Conservation (phyloP, 2,888 invertebrate genomes). For the Parelbella ahira region DNA sequence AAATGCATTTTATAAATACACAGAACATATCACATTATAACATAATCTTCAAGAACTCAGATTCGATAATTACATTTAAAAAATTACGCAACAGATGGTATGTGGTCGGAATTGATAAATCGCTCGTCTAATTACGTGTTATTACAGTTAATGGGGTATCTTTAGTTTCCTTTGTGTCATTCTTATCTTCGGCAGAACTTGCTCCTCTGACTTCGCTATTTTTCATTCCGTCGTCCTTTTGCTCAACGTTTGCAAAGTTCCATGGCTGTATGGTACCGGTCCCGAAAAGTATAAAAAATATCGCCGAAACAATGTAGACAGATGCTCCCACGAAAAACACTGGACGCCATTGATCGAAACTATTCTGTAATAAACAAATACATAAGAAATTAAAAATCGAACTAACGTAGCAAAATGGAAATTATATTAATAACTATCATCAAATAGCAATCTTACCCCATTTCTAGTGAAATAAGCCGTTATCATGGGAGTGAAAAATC, state of each 20-base stretch:
- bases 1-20: constrained; percentile 21
- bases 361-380: constrained; percentile 80
- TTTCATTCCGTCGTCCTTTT: constrained; percentile 32
- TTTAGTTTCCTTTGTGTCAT: constrained; percentile 39
- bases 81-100: too few relatives aligned
- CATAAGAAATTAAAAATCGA: background rate
- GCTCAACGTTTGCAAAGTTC: constrained; percentile 74
- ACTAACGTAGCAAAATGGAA: too few relatives aligned
- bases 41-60: constrained; percentile 22
- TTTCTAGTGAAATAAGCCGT: constrained; percentile 83
- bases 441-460: too few relatives aligned
- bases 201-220: constrained; percentile 34
- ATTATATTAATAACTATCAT: too few relatives aligned
- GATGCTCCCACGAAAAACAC: constrained; percentile 87
- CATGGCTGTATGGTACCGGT: constrained; percentile 85
- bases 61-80: constrained; percentile 2
- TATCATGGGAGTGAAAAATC: constrained; percentile 86
- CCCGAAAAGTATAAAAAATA: constrained; percentile 86
- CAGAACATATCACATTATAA: constrained; percentile 25
- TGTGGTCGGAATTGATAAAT: constrained; percentile 5
- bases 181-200: constrained; percentile 40
- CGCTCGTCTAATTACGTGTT: constrained; percentile 31
- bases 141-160: constrained; percentile 57
- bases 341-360: constrained; percentile 85
- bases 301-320: constrained; percentile 85